phyloP scores from a whole-genome alignment of 2,888 invertebrate species.

The Suillia variegata region DNA sequence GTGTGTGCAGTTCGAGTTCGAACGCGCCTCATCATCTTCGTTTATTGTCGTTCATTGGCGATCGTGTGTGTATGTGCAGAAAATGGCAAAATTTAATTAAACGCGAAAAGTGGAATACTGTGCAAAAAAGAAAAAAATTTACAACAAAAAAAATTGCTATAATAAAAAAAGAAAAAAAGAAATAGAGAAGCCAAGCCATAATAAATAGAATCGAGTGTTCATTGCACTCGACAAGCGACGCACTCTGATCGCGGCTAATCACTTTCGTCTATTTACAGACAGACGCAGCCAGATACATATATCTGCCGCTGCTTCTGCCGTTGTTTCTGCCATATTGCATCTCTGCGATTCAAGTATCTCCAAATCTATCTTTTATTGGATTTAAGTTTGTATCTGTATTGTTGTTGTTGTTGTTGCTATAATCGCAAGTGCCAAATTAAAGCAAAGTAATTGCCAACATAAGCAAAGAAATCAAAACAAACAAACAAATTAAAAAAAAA shows the following conservation, averaged over 20 bases:
- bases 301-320: neutral
- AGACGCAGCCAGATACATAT: neutral
- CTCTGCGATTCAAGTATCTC: too few species aligned
- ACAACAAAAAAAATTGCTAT: neutral
- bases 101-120: neutral
- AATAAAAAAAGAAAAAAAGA: too few species aligned
- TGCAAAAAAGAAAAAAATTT: too few species aligned
- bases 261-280: neutral
- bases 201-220: neutral
- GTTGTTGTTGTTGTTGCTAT: neutral
- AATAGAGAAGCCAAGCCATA: neutral
- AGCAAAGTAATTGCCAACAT: too few species aligned
- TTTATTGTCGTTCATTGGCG: neutral
- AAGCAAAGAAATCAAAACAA: too few species aligned
- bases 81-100: slow-evolving; percentile 4
- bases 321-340: too few species aligned
- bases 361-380: too few species aligned
- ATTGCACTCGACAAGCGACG: neutral
- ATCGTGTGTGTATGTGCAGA: neutral
- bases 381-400: too few species aligned
- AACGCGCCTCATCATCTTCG: neutral
- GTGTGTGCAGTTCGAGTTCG: neutral
- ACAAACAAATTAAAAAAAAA: neutral
- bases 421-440: slow-evolving; percentile 11
- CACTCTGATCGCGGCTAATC: neutral